These are phyloP conservation scores for Todiramphus chloris DNA, from an alignment of 2,113 vertebrate species.

Conservation along the genomic window DNA sequence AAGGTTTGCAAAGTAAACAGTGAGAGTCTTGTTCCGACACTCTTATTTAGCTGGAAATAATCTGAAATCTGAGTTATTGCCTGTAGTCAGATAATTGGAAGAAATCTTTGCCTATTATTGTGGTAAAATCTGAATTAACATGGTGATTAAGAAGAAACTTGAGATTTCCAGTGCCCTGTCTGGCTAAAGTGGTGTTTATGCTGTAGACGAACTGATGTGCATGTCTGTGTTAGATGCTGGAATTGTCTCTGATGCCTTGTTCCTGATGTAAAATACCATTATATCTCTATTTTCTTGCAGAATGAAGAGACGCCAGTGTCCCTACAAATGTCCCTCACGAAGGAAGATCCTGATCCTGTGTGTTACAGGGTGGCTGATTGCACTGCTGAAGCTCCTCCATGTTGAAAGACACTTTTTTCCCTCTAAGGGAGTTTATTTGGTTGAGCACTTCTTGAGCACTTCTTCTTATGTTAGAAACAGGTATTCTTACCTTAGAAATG, in stretches of 20 bases:
- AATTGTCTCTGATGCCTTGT: background rate
- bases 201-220: background rate
- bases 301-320: slow-evolving; percentile 80
- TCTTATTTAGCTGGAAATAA: background rate
- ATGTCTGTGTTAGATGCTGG: background rate
- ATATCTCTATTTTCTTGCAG: slow-evolving; percentile 65
- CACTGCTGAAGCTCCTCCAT: slow-evolving; percentile 75
- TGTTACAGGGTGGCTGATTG: slow-evolving; percentile 72
- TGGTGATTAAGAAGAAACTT: background rate
- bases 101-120: background rate
- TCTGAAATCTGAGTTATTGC: background rate
- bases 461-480: slow-evolving; percentile 69
- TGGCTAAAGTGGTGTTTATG: background rate
- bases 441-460: slow-evolving; percentile 76
- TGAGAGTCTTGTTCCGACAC: background rate
- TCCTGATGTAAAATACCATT: background rate
- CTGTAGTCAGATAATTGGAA: background rate
- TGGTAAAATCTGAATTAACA: background rate
- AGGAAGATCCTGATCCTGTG: slow-evolving; percentile 70
- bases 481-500: slow-evolving; percentile 29
- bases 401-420: slow-evolving; percentile 64
- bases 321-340: slow-evolving; percentile 60
- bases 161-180: background rate
- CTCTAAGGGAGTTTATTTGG: slow-evolving; percentile 71
- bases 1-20: background rate